These are phyloP conservation scores for Miltochrista miniata DNA, from an alignment of 2,888 invertebrate species.

Conservation along the genomic window DNA sequence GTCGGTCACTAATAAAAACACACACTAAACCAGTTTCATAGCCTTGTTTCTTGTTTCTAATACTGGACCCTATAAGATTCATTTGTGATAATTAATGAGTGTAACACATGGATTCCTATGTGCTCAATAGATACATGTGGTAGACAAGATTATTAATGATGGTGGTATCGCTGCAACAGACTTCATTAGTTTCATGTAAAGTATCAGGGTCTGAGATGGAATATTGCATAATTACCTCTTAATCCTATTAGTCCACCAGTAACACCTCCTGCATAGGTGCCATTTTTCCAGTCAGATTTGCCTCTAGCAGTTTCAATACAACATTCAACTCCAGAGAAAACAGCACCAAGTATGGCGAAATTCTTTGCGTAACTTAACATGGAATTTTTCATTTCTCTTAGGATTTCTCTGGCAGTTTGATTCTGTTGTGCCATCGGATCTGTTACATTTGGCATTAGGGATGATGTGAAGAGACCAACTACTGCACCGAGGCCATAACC, in stretches of 20 bases:
- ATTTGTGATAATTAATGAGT: no score
- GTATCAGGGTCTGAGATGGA: no score
- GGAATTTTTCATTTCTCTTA: constrained; percentile 95
- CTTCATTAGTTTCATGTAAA: no score
- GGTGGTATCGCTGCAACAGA: no score
- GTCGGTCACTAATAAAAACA: no score
- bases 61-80: no score
- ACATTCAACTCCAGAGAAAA: constrained; percentile 98
- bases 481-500: constrained; percentile 97
- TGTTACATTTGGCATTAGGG: constrained; percentile 95
- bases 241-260: constrained; percentile 96
- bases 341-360: constrained; percentile 97
- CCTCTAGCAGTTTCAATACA: constrained; percentile 97
- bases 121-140: no score
- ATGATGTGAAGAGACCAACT: constrained; percentile 97
- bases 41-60: no score
- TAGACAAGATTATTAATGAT: no score
- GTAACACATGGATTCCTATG: no score
- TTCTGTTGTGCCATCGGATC: constrained; percentile 86
- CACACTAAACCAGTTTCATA: no score
- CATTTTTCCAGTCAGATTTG: constrained; percentile 98
- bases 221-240: constrained; percentile 81
- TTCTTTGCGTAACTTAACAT: constrained; percentile 98
- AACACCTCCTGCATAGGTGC: constrained; percentile 96
- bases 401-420: constrained; percentile 92